A percentile compares a stretch with the other conserved stretches of the same genome.
These are phyloP conservation scores for Eueides isabella DNA, from an alignment of 1,140 invertebrate species.

Conservation along the genomic window DNA sequence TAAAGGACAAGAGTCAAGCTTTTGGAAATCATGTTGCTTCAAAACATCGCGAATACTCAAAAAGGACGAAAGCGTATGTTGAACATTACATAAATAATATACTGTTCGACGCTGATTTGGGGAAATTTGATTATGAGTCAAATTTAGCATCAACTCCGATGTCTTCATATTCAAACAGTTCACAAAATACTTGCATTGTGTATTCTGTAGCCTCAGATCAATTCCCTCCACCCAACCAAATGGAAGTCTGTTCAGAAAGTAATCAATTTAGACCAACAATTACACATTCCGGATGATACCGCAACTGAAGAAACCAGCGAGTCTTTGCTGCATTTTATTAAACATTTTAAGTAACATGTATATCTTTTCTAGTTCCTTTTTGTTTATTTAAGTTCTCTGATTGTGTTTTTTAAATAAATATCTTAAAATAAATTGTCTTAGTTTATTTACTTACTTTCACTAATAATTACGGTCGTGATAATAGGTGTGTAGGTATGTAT, in stretches of 20 bases:
- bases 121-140: constrained; percentile 39
- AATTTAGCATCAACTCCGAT: constrained; percentile 40
- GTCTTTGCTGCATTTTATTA: constrained; percentile 38
- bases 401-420: constrained; percentile 40
- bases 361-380: constrained; percentile 35
- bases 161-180: constrained; percentile 39
- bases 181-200: constrained; percentile 37
- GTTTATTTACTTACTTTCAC: too few species aligned
- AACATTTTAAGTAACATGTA: constrained; percentile 33
- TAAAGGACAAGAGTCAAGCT: constrained; percentile 46
- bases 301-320: constrained; percentile 37
- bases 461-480: too few species aligned
- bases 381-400: constrained; percentile 38
- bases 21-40: constrained; percentile 42
- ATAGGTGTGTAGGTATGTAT: too few species aligned
- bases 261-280: constrained; percentile 34
- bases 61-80: constrained; percentile 41
- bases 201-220: constrained; percentile 33
- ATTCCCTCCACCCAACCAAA: constrained; percentile 34
- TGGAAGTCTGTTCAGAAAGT: constrained; percentile 34
- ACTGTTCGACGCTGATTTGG: constrained; percentile 39
- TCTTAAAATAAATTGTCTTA: constrained; percentile 21
- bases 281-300: constrained; percentile 38
- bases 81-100: constrained; percentile 43
- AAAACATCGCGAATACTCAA: constrained; percentile 41